Percentiles rank a stretch among this genome's conserved stretches.
Evolutionary conservation across 2,113 vertebrate species (phyloP).

Genomic region (Paratilapia polleni): DNA sequence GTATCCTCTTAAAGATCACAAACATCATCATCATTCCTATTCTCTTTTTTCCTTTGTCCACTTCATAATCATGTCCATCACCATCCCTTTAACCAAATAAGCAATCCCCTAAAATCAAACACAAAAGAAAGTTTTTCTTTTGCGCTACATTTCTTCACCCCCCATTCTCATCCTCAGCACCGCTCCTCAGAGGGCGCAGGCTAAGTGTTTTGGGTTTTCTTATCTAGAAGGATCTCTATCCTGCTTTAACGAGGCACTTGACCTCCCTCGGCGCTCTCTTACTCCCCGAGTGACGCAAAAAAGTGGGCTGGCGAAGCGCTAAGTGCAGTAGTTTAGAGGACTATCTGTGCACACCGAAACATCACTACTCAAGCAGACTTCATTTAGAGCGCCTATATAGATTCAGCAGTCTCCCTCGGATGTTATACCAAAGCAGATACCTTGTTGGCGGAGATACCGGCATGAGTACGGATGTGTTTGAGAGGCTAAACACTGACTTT

Average conservation of each 20-base stretch:
- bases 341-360: constrained; percentile 67
- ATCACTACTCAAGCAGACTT: constrained; percentile 69
- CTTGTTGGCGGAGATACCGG: constrained; percentile 49
- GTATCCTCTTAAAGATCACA: neutral
- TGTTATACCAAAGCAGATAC: constrained; percentile 51
- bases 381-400: constrained; percentile 46
- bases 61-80: neutral
- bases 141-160: neutral
- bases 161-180: constrained; percentile 6
- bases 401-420: constrained; percentile 56
- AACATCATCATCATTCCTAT: neutral
- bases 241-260: constrained; percentile 69
- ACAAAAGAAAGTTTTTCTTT: neutral
- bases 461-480: constrained; percentile 56
- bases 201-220: constrained; percentile 53
- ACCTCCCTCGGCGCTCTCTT: constrained; percentile 64
- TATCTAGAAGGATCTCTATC: constrained; percentile 74
- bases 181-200: constrained; percentile 40
- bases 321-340: constrained; percentile 77
- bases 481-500: constrained; percentile 22
- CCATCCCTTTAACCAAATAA: neutral
- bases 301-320: constrained; percentile 81
- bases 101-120: neutral
- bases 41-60: neutral
- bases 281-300: constrained; percentile 77